Conservation (phyloP, 2,113 vertebrate genomes). For the Mirounga angustirostris region DNA sequence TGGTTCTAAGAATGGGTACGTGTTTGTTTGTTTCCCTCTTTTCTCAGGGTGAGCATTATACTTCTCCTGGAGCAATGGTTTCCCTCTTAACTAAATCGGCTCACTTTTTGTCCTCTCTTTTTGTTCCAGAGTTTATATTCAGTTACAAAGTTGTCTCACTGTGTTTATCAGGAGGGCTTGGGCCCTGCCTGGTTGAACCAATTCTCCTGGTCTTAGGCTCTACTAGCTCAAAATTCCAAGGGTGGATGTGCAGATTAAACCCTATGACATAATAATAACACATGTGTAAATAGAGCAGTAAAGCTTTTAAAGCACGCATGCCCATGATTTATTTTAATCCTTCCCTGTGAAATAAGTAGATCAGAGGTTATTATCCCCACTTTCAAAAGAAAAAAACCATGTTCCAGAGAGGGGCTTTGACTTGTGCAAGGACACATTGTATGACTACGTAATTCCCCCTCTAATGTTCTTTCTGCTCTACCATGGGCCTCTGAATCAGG, state of each 20-base stretch:
- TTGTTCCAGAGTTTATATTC: slow-evolving; percentile 15
- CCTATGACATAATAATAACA: slow-evolving; percentile 42
- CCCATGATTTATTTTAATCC: slow-evolving; percentile 60
- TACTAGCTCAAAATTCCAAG: slow-evolving; percentile 41
- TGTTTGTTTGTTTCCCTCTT: neutral
- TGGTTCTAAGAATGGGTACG: neutral
- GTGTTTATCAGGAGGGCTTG: neutral
- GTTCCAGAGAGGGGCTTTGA: slow-evolving; percentile 38
- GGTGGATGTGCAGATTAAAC: slow-evolving; percentile 4
- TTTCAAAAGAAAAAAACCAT: slow-evolving; percentile 47
- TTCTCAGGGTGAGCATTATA: neutral
- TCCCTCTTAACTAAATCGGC: neutral
- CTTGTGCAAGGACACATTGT: slow-evolving; percentile 52
- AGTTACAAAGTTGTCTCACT: neutral
- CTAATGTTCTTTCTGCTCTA: slow-evolving; percentile 31
- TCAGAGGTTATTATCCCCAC: slow-evolving; percentile 35
- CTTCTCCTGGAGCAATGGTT: neutral
- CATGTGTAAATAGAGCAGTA: slow-evolving; percentile 53
- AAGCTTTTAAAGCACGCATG: slow-evolving; percentile 39
- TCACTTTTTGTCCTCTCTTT: slow-evolving; percentile 51
- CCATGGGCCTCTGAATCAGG: slow-evolving; percentile 42
- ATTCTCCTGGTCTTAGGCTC: slow-evolving; percentile 16
- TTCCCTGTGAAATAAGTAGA: slow-evolving; percentile 44
- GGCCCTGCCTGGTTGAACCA: slow-evolving; percentile 10
- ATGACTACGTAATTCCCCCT: slow-evolving; percentile 54